A percentile compares a stretch with the other conserved stretches of the same genome.
phyloP scores from a whole-genome alignment of 2,797 vertebrate genomes.

The Arctocebus calabarensis region DNA sequence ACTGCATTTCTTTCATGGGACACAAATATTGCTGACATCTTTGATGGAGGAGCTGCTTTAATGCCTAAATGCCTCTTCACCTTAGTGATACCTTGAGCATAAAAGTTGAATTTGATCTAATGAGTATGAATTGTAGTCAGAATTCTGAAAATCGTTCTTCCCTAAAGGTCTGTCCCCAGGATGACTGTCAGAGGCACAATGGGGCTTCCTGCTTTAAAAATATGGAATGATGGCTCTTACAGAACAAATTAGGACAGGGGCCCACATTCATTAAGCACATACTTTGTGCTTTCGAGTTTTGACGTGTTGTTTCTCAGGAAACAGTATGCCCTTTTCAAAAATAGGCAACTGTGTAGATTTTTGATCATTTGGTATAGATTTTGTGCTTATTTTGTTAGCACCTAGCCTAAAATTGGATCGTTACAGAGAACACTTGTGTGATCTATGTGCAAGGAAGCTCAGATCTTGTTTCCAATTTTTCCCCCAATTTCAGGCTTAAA shows the following conservation, averaged over 20 bases:
- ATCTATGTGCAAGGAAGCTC: constrained; percentile 48
- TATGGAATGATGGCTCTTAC: neutral
- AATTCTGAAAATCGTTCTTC: neutral
- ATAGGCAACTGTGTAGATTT: neutral
- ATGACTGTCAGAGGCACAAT: neutral
- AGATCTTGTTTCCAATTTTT: constrained; percentile 71
- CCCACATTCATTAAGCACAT: neutral
- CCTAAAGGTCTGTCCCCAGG: constrained; percentile 17
- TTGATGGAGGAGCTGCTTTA: neutral
- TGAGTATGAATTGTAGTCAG: neutral
- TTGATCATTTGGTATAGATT: constrained; percentile 26
- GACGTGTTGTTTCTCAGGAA: constrained; percentile 20
- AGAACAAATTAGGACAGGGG: neutral
- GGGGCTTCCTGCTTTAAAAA: neutral
- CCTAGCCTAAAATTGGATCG: neutral
- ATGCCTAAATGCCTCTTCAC: constrained; percentile 8
- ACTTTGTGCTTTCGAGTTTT: neutral
- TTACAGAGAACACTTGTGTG: constrained; percentile 14
- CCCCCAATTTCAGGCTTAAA: constrained; percentile 70
- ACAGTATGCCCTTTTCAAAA: neutral
- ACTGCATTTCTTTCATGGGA: neutral
- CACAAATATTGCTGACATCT: neutral
- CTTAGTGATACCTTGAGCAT: neutral
- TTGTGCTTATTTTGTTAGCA: constrained; percentile 19
- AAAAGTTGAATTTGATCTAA: constrained; percentile 33